Base-by-base conservation (phyloP, 2,113 vertebrate genomes). In the Mesembrinibis cayennensis region DNA sequence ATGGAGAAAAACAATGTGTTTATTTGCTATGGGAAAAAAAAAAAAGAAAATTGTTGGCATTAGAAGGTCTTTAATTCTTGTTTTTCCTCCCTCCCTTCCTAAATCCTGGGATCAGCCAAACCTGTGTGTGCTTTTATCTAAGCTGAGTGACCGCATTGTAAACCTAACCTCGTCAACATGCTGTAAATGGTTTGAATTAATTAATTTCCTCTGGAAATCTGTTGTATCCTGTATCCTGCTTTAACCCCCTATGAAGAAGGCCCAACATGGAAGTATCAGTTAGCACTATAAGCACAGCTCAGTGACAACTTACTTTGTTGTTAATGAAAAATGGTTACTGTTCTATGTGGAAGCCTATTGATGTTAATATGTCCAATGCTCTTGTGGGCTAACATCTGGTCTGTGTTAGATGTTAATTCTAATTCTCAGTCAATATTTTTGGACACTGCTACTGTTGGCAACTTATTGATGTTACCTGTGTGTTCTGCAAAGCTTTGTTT, bases 241-340 rank as follows among this genome's bases (percentile, higher is more conserved):
- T 98, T 97, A 96, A 96, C 94, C 90, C 97, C 96, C 97, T 93
- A 29, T 71, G 82, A 96, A 97, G 96, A 95, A 89, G 96, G 91
- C 71, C 72, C 82, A 95, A 82, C 44, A 9, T 98, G 97, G 98
- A 98, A 97, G 98, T 98, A 98, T 98, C 98, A 97, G 98, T 98
- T 98, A 98, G 98, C 98, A 95, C 96, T 84, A 67, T 21, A 87
- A 90, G 95, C 90, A 93, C 76, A 95, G 95, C 87, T 98, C 98
- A 94, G 52, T 97, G 97, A 98, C 98, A 98, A 97, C 95, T 95
- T 90, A 95, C 97, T 98, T 98, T 97, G 96, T 93, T 97, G 97
- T 97, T 98, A 97, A 98, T 98, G 98, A 99, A 98, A 98, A 98
- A 99, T 98, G 97, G 98, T 97, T 98, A 97, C 98, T 98, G 97